Evolutionary conservation across 2,113 vertebrate species (phyloP).

Genomic region (Piaya cayana): DNA sequence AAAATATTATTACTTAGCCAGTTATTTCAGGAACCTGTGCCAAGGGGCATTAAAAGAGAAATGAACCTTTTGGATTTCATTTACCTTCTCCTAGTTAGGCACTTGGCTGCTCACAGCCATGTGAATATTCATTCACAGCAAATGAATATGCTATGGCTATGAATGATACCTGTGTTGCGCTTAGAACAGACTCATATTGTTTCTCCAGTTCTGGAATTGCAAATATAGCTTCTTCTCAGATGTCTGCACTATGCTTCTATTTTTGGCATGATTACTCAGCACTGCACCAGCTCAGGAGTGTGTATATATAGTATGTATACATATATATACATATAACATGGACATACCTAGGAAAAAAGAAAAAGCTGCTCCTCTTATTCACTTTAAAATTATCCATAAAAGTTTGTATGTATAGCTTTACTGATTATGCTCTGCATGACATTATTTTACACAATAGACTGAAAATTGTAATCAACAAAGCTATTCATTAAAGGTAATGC

Average conservation of each 20-base stretch:
- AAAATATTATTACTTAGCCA: not conserved
- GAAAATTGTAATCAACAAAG: not conserved
- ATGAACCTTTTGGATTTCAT: not conserved
- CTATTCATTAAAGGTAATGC: not conserved
- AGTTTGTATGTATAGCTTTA: not conserved
- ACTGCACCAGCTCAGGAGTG: not conserved
- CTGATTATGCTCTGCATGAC: not conserved
- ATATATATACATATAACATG: not conserved
- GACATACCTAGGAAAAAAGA: not conserved
- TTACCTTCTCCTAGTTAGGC: not conserved
- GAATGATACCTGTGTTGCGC: not conserved
- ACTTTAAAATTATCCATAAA: not conserved
- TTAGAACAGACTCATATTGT: not conserved
- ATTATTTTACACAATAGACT: not conserved
- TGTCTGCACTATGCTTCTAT: not conserved
- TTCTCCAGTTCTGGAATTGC: not conserved
- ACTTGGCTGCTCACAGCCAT: not conserved
- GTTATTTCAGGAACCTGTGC: not conserved
- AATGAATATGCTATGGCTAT: not conserved
- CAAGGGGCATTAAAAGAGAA: not conserved
- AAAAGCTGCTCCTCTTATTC: not conserved
- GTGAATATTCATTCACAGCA: not conserved
- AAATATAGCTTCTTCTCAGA: not conserved
- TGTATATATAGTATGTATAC: not conserved
- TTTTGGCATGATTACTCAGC: not conserved